A percentile compares a stretch with the other conserved stretches of the same genome.
phyloP scores from a whole-genome alignment of 2,888 invertebrate genomes.

The Glyphotaelius pellucidus region DNA sequence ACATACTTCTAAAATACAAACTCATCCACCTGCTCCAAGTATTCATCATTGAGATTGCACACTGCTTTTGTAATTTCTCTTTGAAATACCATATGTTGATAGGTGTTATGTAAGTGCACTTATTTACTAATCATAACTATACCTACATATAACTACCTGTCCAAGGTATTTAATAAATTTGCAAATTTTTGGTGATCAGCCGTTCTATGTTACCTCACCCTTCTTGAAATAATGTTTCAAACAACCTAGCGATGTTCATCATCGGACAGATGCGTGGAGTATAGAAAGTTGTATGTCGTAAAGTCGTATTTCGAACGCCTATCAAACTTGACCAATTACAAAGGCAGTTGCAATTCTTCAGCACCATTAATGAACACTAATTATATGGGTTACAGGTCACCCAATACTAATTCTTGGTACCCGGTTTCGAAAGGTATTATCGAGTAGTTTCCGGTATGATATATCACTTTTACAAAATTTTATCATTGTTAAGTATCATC shows the following conservation, averaged over 20 bases:
- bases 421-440: background rate
- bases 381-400: background rate
- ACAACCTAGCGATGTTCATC: background rate
- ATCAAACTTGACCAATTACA: background rate
- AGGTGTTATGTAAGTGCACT: background rate
- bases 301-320: background rate
- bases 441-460: background rate
- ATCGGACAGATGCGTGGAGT: background rate
- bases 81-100: background rate
- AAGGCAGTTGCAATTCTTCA: background rate
- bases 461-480: background rate
- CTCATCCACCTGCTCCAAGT: no score
- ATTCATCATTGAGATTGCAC: no score
- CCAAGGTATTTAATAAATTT: no score
- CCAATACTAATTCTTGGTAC: background rate
- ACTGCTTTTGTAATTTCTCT: no score
- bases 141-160: no score
- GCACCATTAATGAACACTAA: no score
- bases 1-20: no score
- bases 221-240: background rate
- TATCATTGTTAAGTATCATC: no score
- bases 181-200: background rate
- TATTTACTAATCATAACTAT: background rate
- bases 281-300: background rate
- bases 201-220: no score